Percentiles rank a stretch among this genome's conserved stretches.
Conservation (phyloP, 2,888 invertebrate genomes). For the Limnephilus lunatus region DNA sequence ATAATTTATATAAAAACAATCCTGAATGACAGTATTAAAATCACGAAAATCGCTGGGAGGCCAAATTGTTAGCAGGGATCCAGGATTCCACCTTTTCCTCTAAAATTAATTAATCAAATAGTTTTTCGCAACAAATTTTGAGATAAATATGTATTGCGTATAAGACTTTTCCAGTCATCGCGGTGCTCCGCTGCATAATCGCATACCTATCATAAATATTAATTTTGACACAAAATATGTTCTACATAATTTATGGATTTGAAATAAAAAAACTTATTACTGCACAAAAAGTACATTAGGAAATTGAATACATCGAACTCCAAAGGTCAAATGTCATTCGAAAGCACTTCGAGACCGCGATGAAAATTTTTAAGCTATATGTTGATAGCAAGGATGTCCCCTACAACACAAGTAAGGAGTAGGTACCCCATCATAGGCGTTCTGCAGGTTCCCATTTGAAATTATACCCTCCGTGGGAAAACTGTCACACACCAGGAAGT, state of each 20-base stretch:
- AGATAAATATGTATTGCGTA: background rate
- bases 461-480: slow-evolving; percentile 24
- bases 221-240: background rate
- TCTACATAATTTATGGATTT: background rate
- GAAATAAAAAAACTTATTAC: background rate
- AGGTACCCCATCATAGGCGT: background rate
- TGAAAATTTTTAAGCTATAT: background rate
- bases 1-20: too few species aligned
- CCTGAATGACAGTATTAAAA: too few species aligned
- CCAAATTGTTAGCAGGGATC: too few species aligned
- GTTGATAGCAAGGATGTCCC: slow-evolving; percentile 1
- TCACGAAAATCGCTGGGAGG: too few species aligned
- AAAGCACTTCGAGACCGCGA: background rate
- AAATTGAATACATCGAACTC: background rate
- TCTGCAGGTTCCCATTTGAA: background rate
- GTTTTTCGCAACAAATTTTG: background rate
- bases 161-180: background rate
- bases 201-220: background rate
- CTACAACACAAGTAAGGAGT: background rate
- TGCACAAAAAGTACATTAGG: background rate
- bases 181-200: background rate
- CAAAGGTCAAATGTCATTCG: background rate
- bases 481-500: background rate
- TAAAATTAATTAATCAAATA: too few species aligned
- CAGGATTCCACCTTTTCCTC: too few species aligned